Percentiles rank a stretch among this genome's conserved stretches.
These are phyloP conservation scores for Cavia porcellus DNA, from an alignment of 2,113 vertebrate species.

Conservation along the genomic window DNA sequence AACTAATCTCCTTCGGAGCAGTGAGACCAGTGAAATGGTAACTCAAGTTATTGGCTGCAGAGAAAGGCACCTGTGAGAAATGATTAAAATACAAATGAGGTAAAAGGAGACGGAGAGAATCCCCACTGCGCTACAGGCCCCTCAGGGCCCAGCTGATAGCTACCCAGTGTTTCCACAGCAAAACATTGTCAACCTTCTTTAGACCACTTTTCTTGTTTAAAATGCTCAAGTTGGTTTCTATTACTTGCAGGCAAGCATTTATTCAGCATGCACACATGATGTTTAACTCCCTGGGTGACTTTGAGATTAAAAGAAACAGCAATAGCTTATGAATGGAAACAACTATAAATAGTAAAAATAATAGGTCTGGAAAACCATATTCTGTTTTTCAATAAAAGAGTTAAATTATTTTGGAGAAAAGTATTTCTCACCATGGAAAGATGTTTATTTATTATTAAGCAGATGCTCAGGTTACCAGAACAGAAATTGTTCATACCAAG, in stretches of 20 bases:
- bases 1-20: neutral
- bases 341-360: neutral
- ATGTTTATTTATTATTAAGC: slow-evolving; percentile 29
- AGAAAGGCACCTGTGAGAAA: neutral
- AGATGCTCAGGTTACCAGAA: slow-evolving; percentile 19
- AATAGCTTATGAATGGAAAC: neutral
- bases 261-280: neutral
- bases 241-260: neutral
- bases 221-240: neutral
- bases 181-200: neutral
- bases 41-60: neutral
- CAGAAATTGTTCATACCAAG: neutral
- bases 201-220: slow-evolving; percentile 5
- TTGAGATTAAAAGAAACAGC: slow-evolving; percentile 17
- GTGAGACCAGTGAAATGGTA: neutral
- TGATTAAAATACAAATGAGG: neutral
- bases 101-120: neutral
- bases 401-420: slow-evolving; percentile 16
- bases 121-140: neutral
- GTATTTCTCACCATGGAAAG: neutral
- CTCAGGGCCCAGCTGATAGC: neutral
- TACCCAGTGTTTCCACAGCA: neutral
- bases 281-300: neutral
- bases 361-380: neutral
- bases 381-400: slow-evolving; percentile 14